Evolutionary conservation across 2,888 invertebrate species (phyloP), one percentile per base, ranked within the genome.

Genomic region (Hermaeophaga mercurialis): DNA sequence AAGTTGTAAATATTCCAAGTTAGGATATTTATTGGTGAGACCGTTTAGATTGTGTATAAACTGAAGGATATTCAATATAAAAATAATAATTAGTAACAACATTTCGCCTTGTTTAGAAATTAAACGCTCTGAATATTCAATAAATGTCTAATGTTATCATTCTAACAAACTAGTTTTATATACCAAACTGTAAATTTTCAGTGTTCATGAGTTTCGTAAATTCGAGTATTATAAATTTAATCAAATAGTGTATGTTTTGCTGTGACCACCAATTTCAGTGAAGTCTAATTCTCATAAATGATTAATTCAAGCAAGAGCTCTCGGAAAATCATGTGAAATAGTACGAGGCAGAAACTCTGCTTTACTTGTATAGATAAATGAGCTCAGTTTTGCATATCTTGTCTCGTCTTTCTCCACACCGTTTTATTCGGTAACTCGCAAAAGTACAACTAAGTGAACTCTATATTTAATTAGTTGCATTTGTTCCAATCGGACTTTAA

Each of bases 191-290:
- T 31, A 12, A 31, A 31, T 31, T 31, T 31, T 11, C 31, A 31
- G 31, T 31, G 31, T 31, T 31, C 31, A 31, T 31, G 31, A 31
- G 31, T 31, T 31, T 31, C 3, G 31, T 31, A 31, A 31, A 31
- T 31, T 31, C 31, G 12, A 31, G 43, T 34, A 33, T 52, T 52
- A 52, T 52, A 52, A 52, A 52, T 52, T 52, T 52, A 52, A 52
- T 52, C 43, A 43, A 52, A 52, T 43, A 43, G 26, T 48, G 28
- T 43, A 52, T 52, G 52, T 52, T 52, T 52, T 52, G 52, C 52
- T 15, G 52, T 14, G 52, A 44, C 52, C 52, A 44, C 43, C 52
- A 43, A 52, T 43, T 52, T 52, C 34, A 52, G 41, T 17, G 22
- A 19, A 50, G 52, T 52, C 52, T 52, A 43, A 34, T 43, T 50